Evolutionary conservation across 2,113 vertebrate genomes (phyloP).

Genomic region (Trogon surrucura): DNA sequence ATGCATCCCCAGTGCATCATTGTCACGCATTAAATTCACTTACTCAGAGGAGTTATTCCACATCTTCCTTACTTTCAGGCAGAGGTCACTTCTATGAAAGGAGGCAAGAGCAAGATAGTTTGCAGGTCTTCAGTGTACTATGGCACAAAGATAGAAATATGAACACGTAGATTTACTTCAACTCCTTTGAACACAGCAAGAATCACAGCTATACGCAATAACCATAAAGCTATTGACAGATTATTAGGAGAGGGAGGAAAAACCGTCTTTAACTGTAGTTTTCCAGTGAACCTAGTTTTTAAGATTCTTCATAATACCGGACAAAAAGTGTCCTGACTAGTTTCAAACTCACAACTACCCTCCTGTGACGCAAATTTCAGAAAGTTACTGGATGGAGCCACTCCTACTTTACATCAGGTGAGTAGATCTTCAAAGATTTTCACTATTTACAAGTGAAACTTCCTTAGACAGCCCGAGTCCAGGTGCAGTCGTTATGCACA

Average conservation of each 20-base stretch:
- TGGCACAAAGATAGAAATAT: neutral
- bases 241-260: neutral
- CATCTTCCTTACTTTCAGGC: neutral
- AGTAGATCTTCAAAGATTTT: neutral
- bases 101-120: neutral
- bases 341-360: neutral
- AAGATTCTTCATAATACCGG: neutral
- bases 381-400: neutral
- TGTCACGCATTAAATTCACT: neutral
- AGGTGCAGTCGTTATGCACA: neutral
- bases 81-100: neutral
- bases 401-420: neutral
- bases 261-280: neutral
- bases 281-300: neutral
- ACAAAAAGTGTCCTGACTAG: neutral
- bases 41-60: neutral
- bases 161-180: neutral
- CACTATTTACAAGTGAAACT: neutral
- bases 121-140: neutral
- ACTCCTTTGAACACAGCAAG: neutral
- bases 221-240: neutral
- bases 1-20: neutral
- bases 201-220: neutral
- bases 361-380: neutral
- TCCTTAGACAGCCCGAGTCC: neutral